phyloP scores from a whole-genome alignment of 2,888 invertebrate genomes.

The Malachius bipustulatus region DNA sequence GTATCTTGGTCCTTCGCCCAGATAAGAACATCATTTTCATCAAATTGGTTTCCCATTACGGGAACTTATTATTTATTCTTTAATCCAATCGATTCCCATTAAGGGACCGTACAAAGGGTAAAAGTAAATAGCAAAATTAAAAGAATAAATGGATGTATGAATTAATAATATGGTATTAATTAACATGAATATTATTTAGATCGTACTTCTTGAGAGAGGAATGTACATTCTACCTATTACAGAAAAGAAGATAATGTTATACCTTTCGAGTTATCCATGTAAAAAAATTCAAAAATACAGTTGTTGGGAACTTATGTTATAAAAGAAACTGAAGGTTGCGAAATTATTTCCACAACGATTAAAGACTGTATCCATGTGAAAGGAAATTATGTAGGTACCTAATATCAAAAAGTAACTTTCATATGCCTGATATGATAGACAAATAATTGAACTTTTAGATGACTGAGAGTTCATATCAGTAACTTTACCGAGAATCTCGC shows the following conservation, averaged over 20 bases:
- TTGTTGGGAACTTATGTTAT: background rate
- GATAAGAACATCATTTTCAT: no score
- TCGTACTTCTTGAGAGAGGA: background rate
- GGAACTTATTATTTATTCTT: no score
- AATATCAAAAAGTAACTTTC: background rate
- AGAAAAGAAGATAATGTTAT: constrained; percentile 1
- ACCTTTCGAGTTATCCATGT: background rate
- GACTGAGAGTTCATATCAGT: no score
- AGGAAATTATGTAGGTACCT: background rate
- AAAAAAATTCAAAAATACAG: background rate
- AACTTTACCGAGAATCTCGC: no score
- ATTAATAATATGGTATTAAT: no score
- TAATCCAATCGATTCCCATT: no score
- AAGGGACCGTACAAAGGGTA: no score
- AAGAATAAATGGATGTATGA: no score
- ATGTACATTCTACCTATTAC: background rate
- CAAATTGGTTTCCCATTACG: no score
- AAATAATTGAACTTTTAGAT: background rate
- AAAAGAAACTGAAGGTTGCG: background rate
- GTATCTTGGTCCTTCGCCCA: no score
- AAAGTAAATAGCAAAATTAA: no score
- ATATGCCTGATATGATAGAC: background rate
- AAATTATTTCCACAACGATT: background rate
- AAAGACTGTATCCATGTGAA: background rate
- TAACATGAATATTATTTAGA: no score